Percentiles rank a stretch among this genome's conserved stretches.
Conservation (phyloP, 1,140 invertebrate genomes). For the Hylaeus volcanicus region DNA sequence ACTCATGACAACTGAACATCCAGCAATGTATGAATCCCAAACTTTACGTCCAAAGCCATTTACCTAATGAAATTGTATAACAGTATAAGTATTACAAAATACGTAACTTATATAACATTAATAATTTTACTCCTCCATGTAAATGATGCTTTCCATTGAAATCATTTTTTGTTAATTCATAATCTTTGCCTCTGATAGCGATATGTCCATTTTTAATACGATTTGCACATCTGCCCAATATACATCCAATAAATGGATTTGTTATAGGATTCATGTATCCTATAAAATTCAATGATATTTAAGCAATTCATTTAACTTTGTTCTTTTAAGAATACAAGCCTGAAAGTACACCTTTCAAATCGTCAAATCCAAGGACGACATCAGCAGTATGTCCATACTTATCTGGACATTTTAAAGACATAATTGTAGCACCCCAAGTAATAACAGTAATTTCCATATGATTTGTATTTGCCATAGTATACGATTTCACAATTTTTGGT, state of each 20-base stretch:
- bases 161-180: slow-evolving; percentile 87
- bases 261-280: slow-evolving; percentile 82
- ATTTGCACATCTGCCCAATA: slow-evolving; percentile 93
- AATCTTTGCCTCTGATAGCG: slow-evolving; percentile 84
- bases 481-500: slow-evolving; percentile 71
- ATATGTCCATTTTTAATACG: slow-evolving; percentile 87
- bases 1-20: slow-evolving; percentile 83
- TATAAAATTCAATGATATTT: slow-evolving; percentile 62
- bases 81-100: neutral
- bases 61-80: slow-evolving; percentile 41
- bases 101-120: neutral
- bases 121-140: slow-evolving; percentile 87
- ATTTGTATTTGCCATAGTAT: slow-evolving; percentile 81
- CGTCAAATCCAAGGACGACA: slow-evolving; percentile 86
- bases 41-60: slow-evolving; percentile 70
- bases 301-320: neutral
- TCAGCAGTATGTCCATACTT: slow-evolving; percentile 83
- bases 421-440: slow-evolving; percentile 86
- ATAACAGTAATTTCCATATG: slow-evolving; percentile 82
- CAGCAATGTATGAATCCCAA: slow-evolving; percentile 80
- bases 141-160: slow-evolving; percentile 85
- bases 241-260: slow-evolving; percentile 91
- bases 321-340: neutral
- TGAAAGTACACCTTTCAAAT: slow-evolving; percentile 80
- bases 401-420: slow-evolving; percentile 84